Evolutionary conservation across 1,140 invertebrate species (phyloP).

Genomic region (Acromyrmex echinatior): DNA sequence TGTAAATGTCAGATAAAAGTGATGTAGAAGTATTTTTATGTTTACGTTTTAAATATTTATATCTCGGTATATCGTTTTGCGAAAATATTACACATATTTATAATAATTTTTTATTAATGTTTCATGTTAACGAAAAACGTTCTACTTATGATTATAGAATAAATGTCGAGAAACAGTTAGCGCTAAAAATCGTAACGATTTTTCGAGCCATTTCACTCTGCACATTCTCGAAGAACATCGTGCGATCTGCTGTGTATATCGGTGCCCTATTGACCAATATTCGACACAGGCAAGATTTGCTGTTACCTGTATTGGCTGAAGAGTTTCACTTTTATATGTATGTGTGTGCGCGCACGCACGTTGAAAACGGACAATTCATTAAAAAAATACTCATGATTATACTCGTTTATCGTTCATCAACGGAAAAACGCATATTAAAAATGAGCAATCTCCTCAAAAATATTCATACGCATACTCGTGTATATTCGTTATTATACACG

Average conservation of each 20-base stretch:
- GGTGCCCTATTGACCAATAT: slow-evolving; percentile 68
- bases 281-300: slow-evolving; percentile 21
- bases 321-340: slow-evolving; percentile 70
- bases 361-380: too few relatives aligned
- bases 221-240: slow-evolving; percentile 56
- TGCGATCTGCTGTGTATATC: slow-evolving; percentile 66
- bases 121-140: not conserved
- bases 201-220: slow-evolving; percentile 59
- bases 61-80: not conserved
- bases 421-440: too few relatives aligned
- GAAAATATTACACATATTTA: not conserved
- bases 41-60: too few relatives aligned
- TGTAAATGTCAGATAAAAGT: not conserved
- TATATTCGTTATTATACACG: too few relatives aligned
- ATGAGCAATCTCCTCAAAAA: too few relatives aligned
- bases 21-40: not conserved
- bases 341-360: not conserved
- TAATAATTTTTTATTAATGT: slow-evolving; percentile 9
- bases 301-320: not conserved
- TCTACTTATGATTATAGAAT: not conserved
- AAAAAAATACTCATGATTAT: too few relatives aligned
- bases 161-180: not conserved
- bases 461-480: too few relatives aligned
- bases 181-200: not conserved
- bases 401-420: too few relatives aligned